Evolutionary conservation across 2,888 invertebrate genomes (phyloP).

Genomic region (Nemotelus nigrinus): DNA sequence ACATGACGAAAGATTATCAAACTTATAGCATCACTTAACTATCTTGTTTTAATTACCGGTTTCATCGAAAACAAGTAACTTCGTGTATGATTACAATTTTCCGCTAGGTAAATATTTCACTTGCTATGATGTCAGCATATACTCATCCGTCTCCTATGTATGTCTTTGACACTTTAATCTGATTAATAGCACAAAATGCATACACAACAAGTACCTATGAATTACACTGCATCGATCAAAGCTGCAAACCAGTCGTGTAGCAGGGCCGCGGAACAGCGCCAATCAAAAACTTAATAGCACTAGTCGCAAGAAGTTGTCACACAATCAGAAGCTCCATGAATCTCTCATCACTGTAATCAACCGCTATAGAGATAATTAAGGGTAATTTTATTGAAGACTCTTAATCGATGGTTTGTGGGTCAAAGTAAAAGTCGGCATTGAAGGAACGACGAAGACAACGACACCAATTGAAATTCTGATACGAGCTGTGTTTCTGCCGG

Average conservation of each 20-base stretch:
- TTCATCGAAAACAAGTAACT: too few species aligned
- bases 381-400: slow-evolving; percentile 11
- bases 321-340: slow-evolving; percentile 14
- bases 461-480: background rate
- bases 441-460: background rate
- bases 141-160: too few species aligned
- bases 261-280: background rate
- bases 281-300: background rate
- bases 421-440: slow-evolving; percentile 14
- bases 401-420: slow-evolving; percentile 13
- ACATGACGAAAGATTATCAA: too few species aligned
- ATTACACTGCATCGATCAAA: background rate
- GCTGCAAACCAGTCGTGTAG: slow-evolving; percentile 1
- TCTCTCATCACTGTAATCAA: background rate
- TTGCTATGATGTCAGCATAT: too few species aligned
- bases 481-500: background rate
- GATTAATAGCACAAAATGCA: background rate
- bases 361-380: slow-evolving; percentile 11
- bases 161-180: slow-evolving; percentile 2
- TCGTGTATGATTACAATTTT: too few species aligned
- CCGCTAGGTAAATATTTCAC: too few species aligned
- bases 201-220: background rate
- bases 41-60: too few species aligned
- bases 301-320: slow-evolving; percentile 17
- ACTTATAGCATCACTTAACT: too few species aligned